phyloP scores from a whole-genome alignment of 1,140 invertebrate genomes.

The Artemia franciscana region DNA sequence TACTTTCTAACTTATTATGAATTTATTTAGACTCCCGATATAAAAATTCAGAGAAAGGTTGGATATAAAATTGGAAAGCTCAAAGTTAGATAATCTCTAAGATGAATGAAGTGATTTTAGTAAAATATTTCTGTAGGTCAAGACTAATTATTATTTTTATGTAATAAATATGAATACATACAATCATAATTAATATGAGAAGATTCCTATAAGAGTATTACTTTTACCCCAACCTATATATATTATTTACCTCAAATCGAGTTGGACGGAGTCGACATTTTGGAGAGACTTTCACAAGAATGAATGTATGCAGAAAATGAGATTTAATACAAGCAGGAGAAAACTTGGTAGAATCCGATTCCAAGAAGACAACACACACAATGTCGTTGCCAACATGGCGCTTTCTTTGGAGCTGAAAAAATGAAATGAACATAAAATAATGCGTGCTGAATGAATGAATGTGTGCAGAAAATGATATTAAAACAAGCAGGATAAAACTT shows the following conservation, averaged over 20 bases:
- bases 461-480: too few relatives aligned
- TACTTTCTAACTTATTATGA: too few relatives aligned
- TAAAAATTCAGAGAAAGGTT: too few relatives aligned
- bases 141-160: not conserved
- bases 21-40: too few relatives aligned
- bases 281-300: constrained; percentile 60
- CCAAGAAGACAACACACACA: constrained; percentile 38
- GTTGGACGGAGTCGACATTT: constrained; percentile 59
- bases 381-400: constrained; percentile 24
- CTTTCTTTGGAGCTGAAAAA: constrained; percentile 22
- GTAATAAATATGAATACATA: not conserved
- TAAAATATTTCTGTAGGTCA: not conserved
- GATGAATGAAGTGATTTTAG: too few relatives aligned
- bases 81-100: too few relatives aligned
- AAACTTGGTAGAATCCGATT: constrained; percentile 72
- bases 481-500: too few relatives aligned
- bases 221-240: too few relatives aligned
- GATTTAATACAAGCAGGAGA: constrained; percentile 78
- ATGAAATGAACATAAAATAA: not conserved
- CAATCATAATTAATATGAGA: not conserved
- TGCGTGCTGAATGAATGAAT: too few relatives aligned
- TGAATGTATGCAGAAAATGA: constrained; percentile 77
- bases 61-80: too few relatives aligned
- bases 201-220: not conserved
- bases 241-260: constrained; percentile 45